Conservation (phyloP, 2,888 invertebrate species). For the Mythimna lalbum region DNA sequence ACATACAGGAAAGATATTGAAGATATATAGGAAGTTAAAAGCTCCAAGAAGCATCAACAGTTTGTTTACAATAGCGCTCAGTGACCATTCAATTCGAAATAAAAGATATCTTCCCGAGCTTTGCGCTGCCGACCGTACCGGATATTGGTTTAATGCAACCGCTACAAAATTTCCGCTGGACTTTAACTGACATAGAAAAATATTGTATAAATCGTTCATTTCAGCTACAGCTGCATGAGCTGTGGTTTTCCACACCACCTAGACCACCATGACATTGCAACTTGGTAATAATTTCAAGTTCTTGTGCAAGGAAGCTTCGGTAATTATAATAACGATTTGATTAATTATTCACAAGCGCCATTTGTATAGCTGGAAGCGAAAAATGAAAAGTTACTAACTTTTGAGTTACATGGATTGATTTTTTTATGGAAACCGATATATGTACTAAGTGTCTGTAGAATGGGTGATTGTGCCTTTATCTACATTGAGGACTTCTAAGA, state of each 20-base stretch:
- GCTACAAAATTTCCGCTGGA: background rate
- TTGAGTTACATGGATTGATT: no score
- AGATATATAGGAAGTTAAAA: background rate
- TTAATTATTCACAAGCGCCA: background rate
- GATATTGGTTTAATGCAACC: background rate
- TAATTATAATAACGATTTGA: background rate
- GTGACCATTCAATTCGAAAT: background rate
- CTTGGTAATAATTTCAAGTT: background rate
- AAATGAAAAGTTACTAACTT: background rate
- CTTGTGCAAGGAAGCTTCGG: background rate
- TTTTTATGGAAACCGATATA: no score
- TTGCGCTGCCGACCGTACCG: background rate
- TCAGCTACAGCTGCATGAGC: background rate
- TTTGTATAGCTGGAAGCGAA: no score
- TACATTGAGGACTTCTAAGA: no score
- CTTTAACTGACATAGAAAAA: background rate
- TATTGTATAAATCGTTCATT: background rate
- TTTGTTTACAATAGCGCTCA: background rate
- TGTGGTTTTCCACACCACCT: slow-evolving; percentile 4
- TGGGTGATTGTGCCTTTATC: no score
- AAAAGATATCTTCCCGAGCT: background rate
- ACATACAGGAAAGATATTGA: background rate
- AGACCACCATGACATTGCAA: background rate
- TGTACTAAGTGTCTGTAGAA: no score
- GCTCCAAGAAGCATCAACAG: background rate